These are phyloP conservation scores for Anguilla anguilla DNA, from an alignment of 2,797 vertebrate species.

Conservation along the genomic window DNA sequence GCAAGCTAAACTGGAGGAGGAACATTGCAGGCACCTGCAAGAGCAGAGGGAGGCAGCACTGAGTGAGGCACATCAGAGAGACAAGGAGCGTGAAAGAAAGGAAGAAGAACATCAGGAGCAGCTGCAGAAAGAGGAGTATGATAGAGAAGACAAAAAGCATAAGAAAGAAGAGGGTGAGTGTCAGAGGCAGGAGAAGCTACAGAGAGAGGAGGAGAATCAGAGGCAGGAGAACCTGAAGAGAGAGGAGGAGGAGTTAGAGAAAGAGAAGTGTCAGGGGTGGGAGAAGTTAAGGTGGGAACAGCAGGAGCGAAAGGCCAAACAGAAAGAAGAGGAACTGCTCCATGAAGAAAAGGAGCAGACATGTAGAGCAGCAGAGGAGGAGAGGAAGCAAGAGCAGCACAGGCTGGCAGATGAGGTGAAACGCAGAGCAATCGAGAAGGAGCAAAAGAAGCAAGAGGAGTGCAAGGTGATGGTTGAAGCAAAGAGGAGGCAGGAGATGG, in stretches of 20 bases:
- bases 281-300: conserved; percentile 58
- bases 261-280: conserved; percentile 67
- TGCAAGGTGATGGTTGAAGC: conserved; percentile 61
- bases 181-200: neutral
- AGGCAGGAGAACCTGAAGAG: conserved; percentile 1
- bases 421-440: conserved; percentile 51
- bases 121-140: conserved; percentile 73
- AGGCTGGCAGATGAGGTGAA: conserved; percentile 20
- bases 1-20: conserved; percentile 41
- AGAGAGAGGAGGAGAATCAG: neutral
- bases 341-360: conserved; percentile 60
- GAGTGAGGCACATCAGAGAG: conserved; percentile 69
- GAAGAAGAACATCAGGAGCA: conserved; percentile 75
- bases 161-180: neutral
- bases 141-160: conserved; percentile 59
- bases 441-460: conserved; percentile 66
- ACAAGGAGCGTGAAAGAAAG: conserved; percentile 75
- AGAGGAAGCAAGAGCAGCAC: conserved; percentile 46
- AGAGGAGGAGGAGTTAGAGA: conserved; percentile 46
- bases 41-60: neutral
- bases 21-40: neutral
- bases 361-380: conserved; percentile 48
- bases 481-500: conserved; percentile 43
- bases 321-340: conserved; percentile 58
- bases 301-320: conserved; percentile 66